Conservation (phyloP, 2,113 vertebrate species). For the Delphinus delphis region DNA sequence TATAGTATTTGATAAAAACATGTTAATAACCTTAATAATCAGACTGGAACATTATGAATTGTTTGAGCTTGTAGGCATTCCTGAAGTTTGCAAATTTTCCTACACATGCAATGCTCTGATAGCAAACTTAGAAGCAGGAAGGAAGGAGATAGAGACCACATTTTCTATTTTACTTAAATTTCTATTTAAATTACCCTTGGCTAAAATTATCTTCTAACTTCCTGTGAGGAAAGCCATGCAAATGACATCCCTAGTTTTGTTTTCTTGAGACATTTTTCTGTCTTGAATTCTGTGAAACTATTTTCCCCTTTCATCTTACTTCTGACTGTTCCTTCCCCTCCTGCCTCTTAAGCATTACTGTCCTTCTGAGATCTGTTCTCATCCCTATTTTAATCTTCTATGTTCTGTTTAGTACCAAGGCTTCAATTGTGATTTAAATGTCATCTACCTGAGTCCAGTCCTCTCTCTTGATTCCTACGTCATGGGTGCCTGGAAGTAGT, state of each 20-base stretch:
- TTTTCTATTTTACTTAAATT: slow-evolving; percentile 58
- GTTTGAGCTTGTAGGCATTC: not conserved
- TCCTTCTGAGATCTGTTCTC: not conserved
- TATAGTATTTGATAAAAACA: not conserved
- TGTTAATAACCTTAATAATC: slow-evolving; percentile 28
- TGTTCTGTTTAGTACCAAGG: not conserved
- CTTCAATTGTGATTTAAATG: not conserved
- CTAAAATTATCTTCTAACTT: slow-evolving; percentile 62
- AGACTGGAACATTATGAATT: not conserved
- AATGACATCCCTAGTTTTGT: not conserved
- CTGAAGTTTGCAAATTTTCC: not conserved
- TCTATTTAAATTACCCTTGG: not conserved
- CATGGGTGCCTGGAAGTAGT: not conserved
- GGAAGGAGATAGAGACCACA: slow-evolving; percentile 40
- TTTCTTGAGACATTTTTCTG: not conserved
- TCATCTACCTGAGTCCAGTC: not conserved
- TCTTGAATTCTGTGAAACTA: not conserved
- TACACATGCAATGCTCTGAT: not conserved
- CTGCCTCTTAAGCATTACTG: not conserved
- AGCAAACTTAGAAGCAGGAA: slow-evolving; percentile 24
- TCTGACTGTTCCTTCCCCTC: not conserved
- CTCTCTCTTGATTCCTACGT: not conserved
- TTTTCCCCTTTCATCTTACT: not conserved
- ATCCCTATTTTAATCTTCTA: not conserved
- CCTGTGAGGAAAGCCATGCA: slow-evolving; percentile 41